Base-by-base conservation (phyloP, 2,888 invertebrate species). In the Nasonovia ribisnigri region DNA sequence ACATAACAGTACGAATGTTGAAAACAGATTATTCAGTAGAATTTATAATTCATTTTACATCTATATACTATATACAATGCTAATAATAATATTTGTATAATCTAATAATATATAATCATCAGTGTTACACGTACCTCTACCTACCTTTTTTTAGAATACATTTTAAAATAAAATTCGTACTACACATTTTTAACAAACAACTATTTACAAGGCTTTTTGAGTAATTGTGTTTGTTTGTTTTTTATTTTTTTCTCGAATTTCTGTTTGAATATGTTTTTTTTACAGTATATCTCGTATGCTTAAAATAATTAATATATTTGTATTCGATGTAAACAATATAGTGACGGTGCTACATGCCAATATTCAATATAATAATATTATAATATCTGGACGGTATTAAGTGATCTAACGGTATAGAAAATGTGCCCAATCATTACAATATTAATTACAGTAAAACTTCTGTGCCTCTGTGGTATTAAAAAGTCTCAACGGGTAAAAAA, bases 21-120 rank as follows among this genome's bases (percentile, higher is more conserved):
- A 87, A 87, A 88, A 88, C 92, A 29, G 29, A 92, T 92, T 92
- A 67, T 92, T 92, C 92, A 24, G 67, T 42, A 92, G 10, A 67
- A 92, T 88, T 48, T 48, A 92, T 92, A 88, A 92, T 88, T 92
- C 87, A 67, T 92, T 87, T 60, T 88, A 51, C 42, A 26, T 36
- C n/a, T 43, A n/a, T 91, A 86, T 46, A 46, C 46, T 46, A 20
- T 67, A 67, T 77, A 36, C 77, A 77, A 77, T 36, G 36, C 36
- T 77, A 77, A 77, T 54, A 54, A 54, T 54, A 54, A n/a, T n/a
- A n/a, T n/a, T n/a, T n/a, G n/a, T 77, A 77, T 67, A 67, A 67
- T n/a, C 67, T 67, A 67, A n/a, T 87, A 87, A 54, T 13, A 29
- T 36, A 48, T 29, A 20, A 24, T 43, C 67, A 92, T 67, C 67